A percentile compares a stretch with the other conserved stretches of the same genome.
These are phyloP conservation scores for Gnathonemus longibarbis DNA, from an alignment of 2,113 vertebrate genomes.

Conservation along the genomic window DNA sequence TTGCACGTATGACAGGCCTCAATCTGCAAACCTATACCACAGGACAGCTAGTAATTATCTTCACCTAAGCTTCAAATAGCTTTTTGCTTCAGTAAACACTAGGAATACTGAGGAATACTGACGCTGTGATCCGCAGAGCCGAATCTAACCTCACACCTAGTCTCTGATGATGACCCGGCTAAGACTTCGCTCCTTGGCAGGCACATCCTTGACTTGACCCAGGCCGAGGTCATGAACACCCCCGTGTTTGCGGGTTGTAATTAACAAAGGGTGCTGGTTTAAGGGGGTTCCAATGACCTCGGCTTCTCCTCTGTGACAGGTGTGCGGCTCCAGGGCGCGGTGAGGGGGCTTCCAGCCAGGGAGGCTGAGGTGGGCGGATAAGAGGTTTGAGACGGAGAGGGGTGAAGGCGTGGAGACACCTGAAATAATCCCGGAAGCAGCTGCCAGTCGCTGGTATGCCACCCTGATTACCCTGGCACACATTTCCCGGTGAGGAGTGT, in stretches of 20 bases:
- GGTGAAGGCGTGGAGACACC: not conserved
- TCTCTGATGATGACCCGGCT: not conserved
- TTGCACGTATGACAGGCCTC: conserved; percentile 2
- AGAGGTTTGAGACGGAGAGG: not conserved
- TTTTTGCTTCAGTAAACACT: not conserved
- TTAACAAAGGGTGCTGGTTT: not conserved
- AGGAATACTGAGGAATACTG: not conserved
- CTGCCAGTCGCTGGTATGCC: not conserved
- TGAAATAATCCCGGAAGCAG: not conserved
- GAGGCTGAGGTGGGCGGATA: not conserved
- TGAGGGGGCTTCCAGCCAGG: not conserved
- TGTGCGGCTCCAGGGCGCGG: not conserved
- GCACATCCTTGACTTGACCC: not conserved
- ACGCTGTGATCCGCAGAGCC: not conserved
- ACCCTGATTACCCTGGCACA: not conserved
- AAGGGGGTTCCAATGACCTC: not conserved
- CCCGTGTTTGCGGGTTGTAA: not conserved
- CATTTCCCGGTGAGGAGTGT: not conserved
- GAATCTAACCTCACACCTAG: not conserved
- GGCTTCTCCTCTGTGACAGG: not conserved
- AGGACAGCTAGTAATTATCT: conserved; percentile 11
- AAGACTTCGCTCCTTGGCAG: not conserved
- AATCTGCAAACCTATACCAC: not conserved
- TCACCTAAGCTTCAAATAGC: not conserved
- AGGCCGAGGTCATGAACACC: not conserved